These are phyloP conservation scores for Enoplosus armatus DNA, from an alignment of 2,797 vertebrate genomes.

Conservation along the genomic window DNA sequence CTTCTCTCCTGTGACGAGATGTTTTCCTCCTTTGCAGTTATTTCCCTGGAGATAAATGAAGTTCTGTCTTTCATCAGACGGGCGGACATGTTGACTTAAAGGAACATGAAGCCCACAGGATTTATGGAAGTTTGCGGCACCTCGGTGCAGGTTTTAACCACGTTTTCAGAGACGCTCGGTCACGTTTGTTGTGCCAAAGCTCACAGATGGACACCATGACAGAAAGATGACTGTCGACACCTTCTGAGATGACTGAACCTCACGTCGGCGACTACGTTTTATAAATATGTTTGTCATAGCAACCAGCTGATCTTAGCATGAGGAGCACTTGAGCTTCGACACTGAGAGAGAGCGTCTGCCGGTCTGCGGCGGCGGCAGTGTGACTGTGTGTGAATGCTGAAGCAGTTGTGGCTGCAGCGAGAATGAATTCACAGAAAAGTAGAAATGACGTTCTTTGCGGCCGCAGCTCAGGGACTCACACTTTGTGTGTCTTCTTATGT, in stretches of 20 bases:
- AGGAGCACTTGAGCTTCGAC: not conserved
- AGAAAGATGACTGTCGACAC: conserved; percentile 30
- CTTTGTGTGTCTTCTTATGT: conserved; percentile 55
- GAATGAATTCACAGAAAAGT: conserved; percentile 22
- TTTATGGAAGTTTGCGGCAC: not conserved
- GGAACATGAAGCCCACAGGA: too few species aligned
- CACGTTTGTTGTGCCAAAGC: conserved; percentile 2
- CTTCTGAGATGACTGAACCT: conserved; percentile 17
- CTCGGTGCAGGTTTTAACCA: not conserved
- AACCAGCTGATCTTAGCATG: conserved; percentile 8
- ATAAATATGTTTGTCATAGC: conserved; percentile 53
- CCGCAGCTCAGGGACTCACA: conserved; percentile 37
- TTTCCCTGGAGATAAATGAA: not conserved
- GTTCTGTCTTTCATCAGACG: not conserved
- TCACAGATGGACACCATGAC: conserved; percentile 48
- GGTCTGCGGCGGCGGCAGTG: conserved; percentile 13
- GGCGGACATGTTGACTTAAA: not conserved
- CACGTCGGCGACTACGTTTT: conserved; percentile 8
- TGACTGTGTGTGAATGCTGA: conserved; percentile 22
- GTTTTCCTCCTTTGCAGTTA: too few species aligned
- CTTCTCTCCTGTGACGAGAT: too few species aligned
- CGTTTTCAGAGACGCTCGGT: not conserved
- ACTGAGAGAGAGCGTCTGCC: conserved; percentile 10
- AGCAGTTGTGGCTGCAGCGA: not conserved
- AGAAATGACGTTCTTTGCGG: conserved; percentile 32